Base-by-base conservation (phyloP, 2,113 vertebrate species). In the Murina feae region DNA sequence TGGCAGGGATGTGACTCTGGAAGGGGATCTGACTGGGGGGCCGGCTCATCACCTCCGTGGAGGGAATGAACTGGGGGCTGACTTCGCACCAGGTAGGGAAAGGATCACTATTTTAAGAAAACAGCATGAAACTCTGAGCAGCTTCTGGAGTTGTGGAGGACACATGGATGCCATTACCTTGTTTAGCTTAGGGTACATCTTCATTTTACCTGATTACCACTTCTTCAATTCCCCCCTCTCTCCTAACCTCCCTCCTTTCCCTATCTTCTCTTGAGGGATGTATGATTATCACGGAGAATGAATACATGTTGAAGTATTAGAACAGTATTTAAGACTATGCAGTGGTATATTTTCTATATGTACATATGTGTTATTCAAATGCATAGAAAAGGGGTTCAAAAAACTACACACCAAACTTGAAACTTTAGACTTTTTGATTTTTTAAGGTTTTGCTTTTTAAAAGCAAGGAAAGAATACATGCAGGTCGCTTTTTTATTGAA, bases 381-480 rank as follows among this genome's bases (percentile, higher is more conserved):
- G 7, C 32, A n/a, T 14, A 39, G 18, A 93, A 42, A 84, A 75
- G 58, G 6, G 42, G 51, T 75, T 86, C 53, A 5, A 90, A 75
- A 91, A 81, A 60, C 23, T 83, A 32, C 14, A 21, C 16, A 7
- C 25, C 60, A 83, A 81, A 92, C 63, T 5, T 49, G 35, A 32
- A 88, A 95, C 6, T 71, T 92, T 3, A 63, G 49, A 6, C 4
- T 44, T 85, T 89, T 47, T 12, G 25, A 14, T 16, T 14, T 58
- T 87, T 93, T 55, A 78, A 75, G 44, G 17, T 80, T 80, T 92
- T 80, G 88, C 72, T 92, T 91, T 89, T 83, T 63, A 55, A 93
- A 89, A 90, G 51, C 25, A 94, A 85, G 39, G 58, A 82, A 4
- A 72, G 11, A 32, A 8, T 72, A 44, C 55, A 86, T 90, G n/a